phyloP scores from a whole-genome alignment of 37 sponge, comb jelly and placozoan species.

The Halichondria panicea region DNA sequence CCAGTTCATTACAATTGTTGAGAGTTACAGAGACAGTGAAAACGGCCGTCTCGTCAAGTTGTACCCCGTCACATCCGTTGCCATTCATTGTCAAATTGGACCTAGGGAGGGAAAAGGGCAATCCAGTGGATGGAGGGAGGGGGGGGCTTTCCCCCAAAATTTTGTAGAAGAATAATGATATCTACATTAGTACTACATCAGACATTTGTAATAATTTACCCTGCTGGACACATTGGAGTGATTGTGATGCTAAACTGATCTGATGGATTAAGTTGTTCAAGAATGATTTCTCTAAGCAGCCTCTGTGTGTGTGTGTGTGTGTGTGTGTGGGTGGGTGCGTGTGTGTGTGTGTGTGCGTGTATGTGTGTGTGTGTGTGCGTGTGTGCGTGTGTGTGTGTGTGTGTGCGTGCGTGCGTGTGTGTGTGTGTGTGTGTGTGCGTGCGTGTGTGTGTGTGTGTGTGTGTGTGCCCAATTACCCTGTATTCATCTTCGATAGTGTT shows the following conservation, averaged over 20 bases:
- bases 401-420: too few species aligned
- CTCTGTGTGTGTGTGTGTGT: not conserved
- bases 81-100: not conserved
- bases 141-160: too few species aligned
- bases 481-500: too few species aligned
- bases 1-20: not conserved
- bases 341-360: too few species aligned
- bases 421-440: too few species aligned
- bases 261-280: not conserved
- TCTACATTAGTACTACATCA: too few species aligned
- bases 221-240: not conserved
- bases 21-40: slow-evolving; percentile 16
- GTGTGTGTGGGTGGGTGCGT: too few species aligned
- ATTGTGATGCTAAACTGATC: not conserved
- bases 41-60: not conserved
- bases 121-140: not conserved
- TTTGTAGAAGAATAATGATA: too few species aligned
- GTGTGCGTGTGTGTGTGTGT: too few species aligned
- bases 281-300: not conserved
- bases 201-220: slow-evolving; percentile 7
- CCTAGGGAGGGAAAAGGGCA: not conserved
- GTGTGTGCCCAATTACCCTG: too few species aligned
- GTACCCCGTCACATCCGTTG: not conserved
- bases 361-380: too few species aligned
- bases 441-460: too few species aligned